These are phyloP conservation scores for Theonella swinhoei DNA, from an alignment of 37 sponge, comb jelly and placozoan species.

Conservation along the genomic window DNA sequence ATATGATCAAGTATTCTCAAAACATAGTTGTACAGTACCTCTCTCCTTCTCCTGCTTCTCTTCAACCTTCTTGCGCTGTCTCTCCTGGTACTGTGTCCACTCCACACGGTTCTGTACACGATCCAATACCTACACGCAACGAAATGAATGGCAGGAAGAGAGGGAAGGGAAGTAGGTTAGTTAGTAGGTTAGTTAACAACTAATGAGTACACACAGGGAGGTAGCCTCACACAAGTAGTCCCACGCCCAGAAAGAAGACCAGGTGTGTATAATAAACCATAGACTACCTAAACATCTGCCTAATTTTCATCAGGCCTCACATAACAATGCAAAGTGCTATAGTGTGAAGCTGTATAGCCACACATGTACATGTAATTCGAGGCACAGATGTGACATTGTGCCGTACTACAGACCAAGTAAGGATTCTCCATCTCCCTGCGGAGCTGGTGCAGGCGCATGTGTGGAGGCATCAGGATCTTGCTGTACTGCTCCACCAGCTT, in stretches of 20 bases:
- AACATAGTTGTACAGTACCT: no score
- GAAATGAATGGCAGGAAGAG: not conserved
- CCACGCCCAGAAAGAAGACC: no score
- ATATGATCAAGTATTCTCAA: not conserved
- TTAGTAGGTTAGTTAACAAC: no score
- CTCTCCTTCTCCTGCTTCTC: constrained; percentile 89
- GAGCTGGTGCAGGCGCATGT: constrained; percentile 22
- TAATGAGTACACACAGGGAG: no score
- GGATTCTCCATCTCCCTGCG: constrained; percentile 56
- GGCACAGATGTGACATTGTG: not conserved
- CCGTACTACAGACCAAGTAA: constrained; percentile 21
- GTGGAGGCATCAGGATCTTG: constrained; percentile 71
- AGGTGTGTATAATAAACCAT: no score
- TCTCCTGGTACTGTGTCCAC: constrained; percentile 83
- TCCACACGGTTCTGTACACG: constrained; percentile 70
- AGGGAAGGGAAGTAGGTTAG: not conserved
- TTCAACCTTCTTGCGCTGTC: constrained; percentile 75
- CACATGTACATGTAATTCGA: no score
- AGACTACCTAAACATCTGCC: no score
- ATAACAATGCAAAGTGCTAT: not conserved
- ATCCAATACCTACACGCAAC: constrained; percentile 73
- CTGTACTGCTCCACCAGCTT: constrained; percentile 98
- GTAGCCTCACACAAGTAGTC: no score
- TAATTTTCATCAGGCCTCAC: no score
- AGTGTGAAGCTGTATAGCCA: not conserved